Percentiles rank a stretch among this genome's conserved stretches.
phyloP scores from a whole-genome alignment of 2,888 invertebrate genomes.

The Xestia rhomboidea region DNA sequence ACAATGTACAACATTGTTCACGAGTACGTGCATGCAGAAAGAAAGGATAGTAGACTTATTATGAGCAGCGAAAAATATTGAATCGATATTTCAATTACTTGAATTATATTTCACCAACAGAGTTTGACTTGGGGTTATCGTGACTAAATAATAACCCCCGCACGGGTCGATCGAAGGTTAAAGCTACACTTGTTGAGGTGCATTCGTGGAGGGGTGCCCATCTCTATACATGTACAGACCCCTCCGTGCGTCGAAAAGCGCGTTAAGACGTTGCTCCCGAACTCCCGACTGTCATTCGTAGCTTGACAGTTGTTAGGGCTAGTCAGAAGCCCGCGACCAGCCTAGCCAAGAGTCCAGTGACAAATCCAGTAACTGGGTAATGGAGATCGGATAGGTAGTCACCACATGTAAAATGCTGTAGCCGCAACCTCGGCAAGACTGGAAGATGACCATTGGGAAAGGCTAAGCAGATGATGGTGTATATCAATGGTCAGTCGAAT shows the following conservation, averaged over 20 bases:
- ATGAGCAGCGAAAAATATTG: neutral
- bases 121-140: neutral
- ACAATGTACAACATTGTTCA: constrained; percentile 46
- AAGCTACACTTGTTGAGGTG: neutral
- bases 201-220: neutral
- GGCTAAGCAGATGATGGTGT: neutral
- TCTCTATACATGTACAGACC: neutral
- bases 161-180: neutral
- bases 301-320: neutral
- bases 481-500: neutral
- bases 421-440: neutral
- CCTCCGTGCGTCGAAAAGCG: neutral
- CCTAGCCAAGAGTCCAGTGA: neutral
- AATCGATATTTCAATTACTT: neutral
- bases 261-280: neutral
- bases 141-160: neutral
- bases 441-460: neutral
- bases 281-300: neutral
- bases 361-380: neutral
- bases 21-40: neutral
- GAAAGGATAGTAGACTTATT: neutral
- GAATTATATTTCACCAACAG: neutral
- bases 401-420: neutral
- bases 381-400: neutral
- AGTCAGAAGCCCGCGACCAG: neutral